Evolutionary conservation across 2,888 invertebrate species (phyloP).

Genomic region (Drosophila sordidapex): DNA sequence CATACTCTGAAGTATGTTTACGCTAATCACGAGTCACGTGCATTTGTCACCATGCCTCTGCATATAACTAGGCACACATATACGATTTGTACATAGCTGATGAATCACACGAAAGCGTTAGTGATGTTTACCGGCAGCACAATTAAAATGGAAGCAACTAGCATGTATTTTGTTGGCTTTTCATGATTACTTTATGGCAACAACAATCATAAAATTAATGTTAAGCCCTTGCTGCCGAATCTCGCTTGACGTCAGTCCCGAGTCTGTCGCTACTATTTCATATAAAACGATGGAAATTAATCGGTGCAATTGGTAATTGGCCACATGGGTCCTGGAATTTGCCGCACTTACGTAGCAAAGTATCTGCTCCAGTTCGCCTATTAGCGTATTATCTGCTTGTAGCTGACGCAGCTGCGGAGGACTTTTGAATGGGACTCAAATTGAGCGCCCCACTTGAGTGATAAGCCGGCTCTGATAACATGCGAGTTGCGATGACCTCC

Average conservation of each 20-base stretch:
- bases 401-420: slow-evolving; percentile 43
- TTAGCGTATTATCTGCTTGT: slow-evolving; percentile 36
- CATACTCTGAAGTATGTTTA: slow-evolving; percentile 23
- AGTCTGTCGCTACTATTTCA: background rate
- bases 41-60: slow-evolving; percentile 30
- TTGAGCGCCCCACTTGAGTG: slow-evolving; percentile 54
- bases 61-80: background rate
- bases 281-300: slow-evolving; percentile 9
- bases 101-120: slow-evolving; percentile 48
- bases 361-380: slow-evolving; percentile 18
- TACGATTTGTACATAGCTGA: background rate
- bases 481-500: slow-evolving; percentile 32
- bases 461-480: slow-evolving; percentile 59
- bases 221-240: background rate
- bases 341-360: background rate
- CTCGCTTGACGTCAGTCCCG: slow-evolving; percentile 31
- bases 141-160: slow-evolving; percentile 31
- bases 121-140: slow-evolving; percentile 22
- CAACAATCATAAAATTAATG: slow-evolving; percentile 2
- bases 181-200: slow-evolving; percentile 29
- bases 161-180: slow-evolving; percentile 28
- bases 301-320: slow-evolving; percentile 25
- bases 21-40: slow-evolving; percentile 66
- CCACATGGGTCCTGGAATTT: slow-evolving; percentile 21
- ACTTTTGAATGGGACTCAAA: slow-evolving; percentile 31